These are phyloP conservation scores for Ichneumoninae sp. DNA, from an alignment of 2,888 invertebrate genomes.

Conservation along the genomic window DNA sequence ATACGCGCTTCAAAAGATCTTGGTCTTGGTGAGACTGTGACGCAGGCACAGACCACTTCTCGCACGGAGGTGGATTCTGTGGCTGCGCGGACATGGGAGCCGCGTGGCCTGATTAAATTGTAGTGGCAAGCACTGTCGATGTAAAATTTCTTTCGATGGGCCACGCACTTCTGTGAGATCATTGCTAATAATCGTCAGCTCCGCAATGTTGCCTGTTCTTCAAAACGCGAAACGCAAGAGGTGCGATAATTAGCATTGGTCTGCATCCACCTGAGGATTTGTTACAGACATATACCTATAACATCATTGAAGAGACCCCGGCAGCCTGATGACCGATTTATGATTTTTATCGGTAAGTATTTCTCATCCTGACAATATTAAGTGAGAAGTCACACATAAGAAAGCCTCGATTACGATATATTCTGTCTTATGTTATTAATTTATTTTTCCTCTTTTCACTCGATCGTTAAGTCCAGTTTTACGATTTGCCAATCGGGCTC, in stretches of 20 bases:
- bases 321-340: slow-evolving; percentile 81
- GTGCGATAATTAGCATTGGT: slow-evolving; percentile 83
- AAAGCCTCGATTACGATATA: slow-evolving; percentile 9
- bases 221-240: slow-evolving; percentile 52
- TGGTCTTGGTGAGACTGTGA: slow-evolving; percentile 81
- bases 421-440: neutral
- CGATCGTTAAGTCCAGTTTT: slow-evolving; percentile 2
- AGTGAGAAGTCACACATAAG: slow-evolving; percentile 43
- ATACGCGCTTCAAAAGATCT: slow-evolving; percentile 59
- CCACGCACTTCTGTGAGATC: slow-evolving; percentile 82
- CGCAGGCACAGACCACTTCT: slow-evolving; percentile 87
- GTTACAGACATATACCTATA: slow-evolving; percentile 86
- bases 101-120: slow-evolving; percentile 73
- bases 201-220: neutral
- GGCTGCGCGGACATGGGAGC: slow-evolving; percentile 85
- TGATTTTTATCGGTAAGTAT: slow-evolving; percentile 78
- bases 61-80: slow-evolving; percentile 86
- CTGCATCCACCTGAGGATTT: slow-evolving; percentile 87
- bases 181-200: slow-evolving; percentile 82
- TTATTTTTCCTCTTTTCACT: slow-evolving; percentile 14
- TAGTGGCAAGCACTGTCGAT: neutral
- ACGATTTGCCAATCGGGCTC: neutral
- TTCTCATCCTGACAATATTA: slow-evolving; percentile 64
- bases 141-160: slow-evolving; percentile 48
- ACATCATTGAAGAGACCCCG: slow-evolving; percentile 80